Conservation (phyloP, 1,140 invertebrate genomes). For the Drosophila funebris region DNA sequence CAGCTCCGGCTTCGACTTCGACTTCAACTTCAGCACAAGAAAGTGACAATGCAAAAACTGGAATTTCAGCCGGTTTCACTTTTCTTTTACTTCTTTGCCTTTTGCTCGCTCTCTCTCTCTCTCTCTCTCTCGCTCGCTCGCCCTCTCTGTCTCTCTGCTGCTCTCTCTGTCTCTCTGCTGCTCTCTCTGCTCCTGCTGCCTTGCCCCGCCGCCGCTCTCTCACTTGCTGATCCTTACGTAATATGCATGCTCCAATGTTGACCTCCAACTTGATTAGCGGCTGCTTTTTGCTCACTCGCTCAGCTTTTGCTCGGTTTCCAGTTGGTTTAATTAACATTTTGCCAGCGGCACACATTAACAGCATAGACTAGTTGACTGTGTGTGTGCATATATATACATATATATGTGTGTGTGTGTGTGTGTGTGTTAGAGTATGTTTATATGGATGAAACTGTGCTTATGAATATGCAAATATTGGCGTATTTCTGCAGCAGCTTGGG, state of each 20-base stretch:
- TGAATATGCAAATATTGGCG: slow-evolving; percentile 66
- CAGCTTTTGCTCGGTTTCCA: slow-evolving; percentile 40
- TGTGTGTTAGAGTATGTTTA: slow-evolving; percentile 11
- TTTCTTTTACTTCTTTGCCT: slow-evolving; percentile 18
- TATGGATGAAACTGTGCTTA: slow-evolving; percentile 47
- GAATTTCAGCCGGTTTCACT: slow-evolving; percentile 50
- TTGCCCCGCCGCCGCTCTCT: background rate
- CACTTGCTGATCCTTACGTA: slow-evolving; percentile 56
- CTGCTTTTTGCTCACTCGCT: slow-evolving; percentile 51
- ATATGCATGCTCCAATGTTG: slow-evolving; percentile 50
- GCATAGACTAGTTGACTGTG: background rate
- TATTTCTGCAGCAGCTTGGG: slow-evolving; percentile 33
- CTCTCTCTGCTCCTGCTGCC: slow-evolving; percentile 4
- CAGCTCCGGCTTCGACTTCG: background rate
- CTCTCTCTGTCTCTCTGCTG: background rate
- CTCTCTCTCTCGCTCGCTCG: background rate
- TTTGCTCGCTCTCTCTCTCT: background rate
- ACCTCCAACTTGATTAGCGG: slow-evolving; percentile 80
- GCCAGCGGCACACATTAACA: slow-evolving; percentile 38
- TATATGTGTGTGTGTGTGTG: background rate
- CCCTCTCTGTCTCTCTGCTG: background rate
- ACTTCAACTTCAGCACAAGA: background rate
- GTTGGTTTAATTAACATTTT: slow-evolving; percentile 67
- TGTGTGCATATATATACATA: background rate
- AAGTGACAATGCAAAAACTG: slow-evolving; percentile 11